Base-by-base conservation (phyloP, 1,140 invertebrate species). In the Lethrus apterus region DNA sequence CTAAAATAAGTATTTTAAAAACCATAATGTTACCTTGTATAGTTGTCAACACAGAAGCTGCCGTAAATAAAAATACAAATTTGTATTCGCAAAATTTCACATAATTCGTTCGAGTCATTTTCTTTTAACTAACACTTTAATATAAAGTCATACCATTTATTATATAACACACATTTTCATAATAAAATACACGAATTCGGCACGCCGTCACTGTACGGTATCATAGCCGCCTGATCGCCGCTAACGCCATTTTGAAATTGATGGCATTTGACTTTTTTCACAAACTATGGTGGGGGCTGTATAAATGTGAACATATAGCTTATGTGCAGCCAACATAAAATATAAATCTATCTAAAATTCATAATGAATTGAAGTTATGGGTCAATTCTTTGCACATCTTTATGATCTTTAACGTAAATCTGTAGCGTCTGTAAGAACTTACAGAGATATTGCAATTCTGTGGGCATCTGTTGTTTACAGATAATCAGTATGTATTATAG, bases 21-120 rank as follows among this genome's bases (percentile, higher is more conserved):
- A 55, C 48, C 56, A 57, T 57, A 55, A 51, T 54, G 50, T 57
- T 57, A 57, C 56, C 56, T 57, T 52, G 47, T 50, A 47, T 52
- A 34, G 42, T 50, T 46, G 56, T 55, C 51, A 57, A 57, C 46
- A 55, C 48, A 52, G 56, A 52, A 52, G 56, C 50, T 54, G 45
- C 41, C 24, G 49, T 36, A 44, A 57, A 35, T 29, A 47, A 32
- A 23, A 54, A 46, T 40, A 46, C 34, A 36, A 50, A 52, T 54
- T 47, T 54, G 48, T 51, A 46, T 46, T 46, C 49, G 46, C 46
- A 55, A 43, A 32, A 52, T 48, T 26, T 35, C 52, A 43, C 55
- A 55, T 52, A 52, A 50, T 44, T 46, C 46, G 48, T 55, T 43
- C 48, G 20, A 52, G 43, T 57, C 55, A 57, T 57, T 48, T 48